Evolutionary conservation across 2,113 vertebrate genomes (phyloP).

Genomic region (Dolichallabes microphthalmus): DNA sequence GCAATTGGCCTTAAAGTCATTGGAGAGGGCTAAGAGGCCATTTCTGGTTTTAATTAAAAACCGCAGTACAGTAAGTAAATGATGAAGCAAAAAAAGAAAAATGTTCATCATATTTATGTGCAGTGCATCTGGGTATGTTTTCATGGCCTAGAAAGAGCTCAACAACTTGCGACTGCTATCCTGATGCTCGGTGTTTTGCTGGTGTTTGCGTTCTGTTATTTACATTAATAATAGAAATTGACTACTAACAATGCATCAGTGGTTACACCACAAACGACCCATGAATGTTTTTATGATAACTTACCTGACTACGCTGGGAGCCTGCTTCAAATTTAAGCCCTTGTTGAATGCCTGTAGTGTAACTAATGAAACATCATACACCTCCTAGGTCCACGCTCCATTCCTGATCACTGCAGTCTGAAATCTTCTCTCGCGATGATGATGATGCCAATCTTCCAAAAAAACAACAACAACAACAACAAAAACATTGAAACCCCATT

Average conservation of each 20-base stretch:
- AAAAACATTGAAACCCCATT: background rate
- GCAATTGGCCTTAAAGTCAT: background rate
- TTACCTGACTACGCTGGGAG: background rate
- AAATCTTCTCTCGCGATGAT: background rate
- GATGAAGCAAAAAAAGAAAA: background rate
- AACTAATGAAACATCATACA: background rate
- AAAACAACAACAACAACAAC: no score
- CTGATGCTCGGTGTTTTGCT: background rate
- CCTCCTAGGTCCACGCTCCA: background rate
- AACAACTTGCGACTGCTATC: background rate
- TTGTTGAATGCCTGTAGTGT: background rate
- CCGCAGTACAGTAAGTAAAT: background rate
- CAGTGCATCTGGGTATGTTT: background rate
- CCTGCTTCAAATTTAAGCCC: background rate
- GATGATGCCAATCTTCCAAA: background rate
- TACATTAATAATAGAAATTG: background rate
- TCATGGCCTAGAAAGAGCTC: background rate
- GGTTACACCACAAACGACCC: background rate
- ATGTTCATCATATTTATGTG: background rate
- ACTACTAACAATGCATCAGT: background rate
- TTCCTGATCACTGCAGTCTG: background rate
- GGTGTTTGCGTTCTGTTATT: background rate
- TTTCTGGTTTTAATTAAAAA: constrained; percentile 12
- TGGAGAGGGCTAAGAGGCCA: background rate
- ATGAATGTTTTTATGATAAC: background rate